Percentiles rank a stretch among this genome's conserved stretches.
Conservation (phyloP, 2,797 vertebrate species). For the Aulostomus chinensis region DNA sequence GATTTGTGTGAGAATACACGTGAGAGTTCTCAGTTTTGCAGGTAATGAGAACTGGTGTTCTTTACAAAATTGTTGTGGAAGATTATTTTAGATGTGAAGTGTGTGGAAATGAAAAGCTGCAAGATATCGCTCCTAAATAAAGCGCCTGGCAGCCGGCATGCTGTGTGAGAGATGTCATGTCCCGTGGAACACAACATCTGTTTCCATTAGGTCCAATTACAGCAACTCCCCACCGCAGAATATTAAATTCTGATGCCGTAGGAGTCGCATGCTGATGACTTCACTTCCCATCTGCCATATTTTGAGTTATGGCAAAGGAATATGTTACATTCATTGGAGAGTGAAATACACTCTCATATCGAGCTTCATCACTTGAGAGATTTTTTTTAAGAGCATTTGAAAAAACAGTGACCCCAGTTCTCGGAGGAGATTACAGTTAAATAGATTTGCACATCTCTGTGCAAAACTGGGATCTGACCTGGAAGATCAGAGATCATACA, state of each 20-base stretch:
- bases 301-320: slow-evolving; percentile 57
- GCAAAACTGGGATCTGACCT: too few relatives aligned
- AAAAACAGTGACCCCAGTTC: too few relatives aligned
- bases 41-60: slow-evolving; percentile 20
- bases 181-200: slow-evolving; percentile 66
- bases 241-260: slow-evolving; percentile 41
- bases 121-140: slow-evolving; percentile 37
- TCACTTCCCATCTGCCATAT: slow-evolving; percentile 67
- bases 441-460: too few relatives aligned
- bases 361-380: too few relatives aligned
- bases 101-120: slow-evolving; percentile 45
- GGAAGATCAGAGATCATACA: too few relatives aligned
- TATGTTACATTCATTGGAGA: slow-evolving; percentile 62
- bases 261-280: slow-evolving; percentile 68
- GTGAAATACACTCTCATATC: slow-evolving; percentile 64
- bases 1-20: neutral
- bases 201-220: slow-evolving; percentile 67
- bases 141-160: slow-evolving; percentile 41
- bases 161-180: slow-evolving; percentile 50
- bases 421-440: too few relatives aligned
- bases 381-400: too few relatives aligned
- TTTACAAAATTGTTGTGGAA: slow-evolving; percentile 25
- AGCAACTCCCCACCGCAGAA: slow-evolving; percentile 53
- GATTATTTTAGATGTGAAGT: slow-evolving; percentile 37
- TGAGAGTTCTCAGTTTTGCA: slow-evolving; percentile 16